Conservation (phyloP, 2,888 invertebrate genomes). For the Thymelicus acteon region DNA sequence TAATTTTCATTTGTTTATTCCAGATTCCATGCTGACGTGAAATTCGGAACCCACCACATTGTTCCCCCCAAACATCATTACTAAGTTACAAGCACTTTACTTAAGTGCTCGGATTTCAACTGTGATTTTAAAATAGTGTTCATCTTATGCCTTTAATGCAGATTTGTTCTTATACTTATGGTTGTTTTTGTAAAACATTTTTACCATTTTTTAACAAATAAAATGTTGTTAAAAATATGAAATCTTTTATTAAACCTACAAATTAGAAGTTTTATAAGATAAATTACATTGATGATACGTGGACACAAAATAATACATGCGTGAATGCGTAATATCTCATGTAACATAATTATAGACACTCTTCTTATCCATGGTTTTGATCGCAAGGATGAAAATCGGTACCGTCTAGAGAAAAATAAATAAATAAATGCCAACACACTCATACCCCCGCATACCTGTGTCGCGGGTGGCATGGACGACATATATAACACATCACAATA, state of each 20-base stretch:
- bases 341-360: too few species aligned
- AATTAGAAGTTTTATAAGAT: too few species aligned
- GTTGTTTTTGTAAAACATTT: conserved; percentile 25
- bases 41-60: conserved; percentile 52
- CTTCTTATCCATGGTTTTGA: too few species aligned
- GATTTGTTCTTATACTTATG: conserved; percentile 26
- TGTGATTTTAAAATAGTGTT: conserved; percentile 29
- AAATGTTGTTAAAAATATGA: conserved; percentile 14
- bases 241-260: neutral
- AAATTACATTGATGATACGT: too few species aligned
- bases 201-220: conserved; percentile 34
- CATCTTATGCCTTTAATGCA: conserved; percentile 7
- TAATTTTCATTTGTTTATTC: conserved; percentile 35
- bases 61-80: conserved; percentile 49
- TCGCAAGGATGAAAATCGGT: too few species aligned
- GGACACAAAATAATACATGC: too few species aligned
- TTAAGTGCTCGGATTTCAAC: conserved; percentile 27
- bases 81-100: conserved; percentile 4
- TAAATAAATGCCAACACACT: too few species aligned
- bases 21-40: conserved; percentile 56
- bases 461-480: too few species aligned
- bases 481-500: too few species aligned
- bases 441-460: too few species aligned
- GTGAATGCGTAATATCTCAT: too few species aligned
- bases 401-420: too few species aligned